Conservation (phyloP, 2,113 vertebrate genomes). For the Barbus barbus region DNA sequence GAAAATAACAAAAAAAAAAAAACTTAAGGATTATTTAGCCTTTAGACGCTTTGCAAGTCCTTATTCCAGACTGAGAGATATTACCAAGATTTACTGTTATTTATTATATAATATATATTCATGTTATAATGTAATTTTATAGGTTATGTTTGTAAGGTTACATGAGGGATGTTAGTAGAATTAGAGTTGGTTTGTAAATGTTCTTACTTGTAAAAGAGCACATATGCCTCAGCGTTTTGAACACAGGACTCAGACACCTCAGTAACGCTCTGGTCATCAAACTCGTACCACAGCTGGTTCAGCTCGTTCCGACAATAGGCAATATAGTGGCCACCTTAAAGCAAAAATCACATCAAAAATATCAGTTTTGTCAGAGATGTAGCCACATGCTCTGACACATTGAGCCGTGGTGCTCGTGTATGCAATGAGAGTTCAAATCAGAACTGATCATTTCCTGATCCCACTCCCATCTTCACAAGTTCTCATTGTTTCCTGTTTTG, state of each 20-base stretch:
- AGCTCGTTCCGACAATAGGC: conserved; percentile 94
- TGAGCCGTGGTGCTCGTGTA: neutral
- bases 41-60: neutral
- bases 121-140: neutral
- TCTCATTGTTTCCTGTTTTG: no score
- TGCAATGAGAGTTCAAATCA: neutral
- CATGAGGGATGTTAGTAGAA: neutral
- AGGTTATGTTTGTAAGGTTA: neutral
- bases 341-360: conserved; percentile 48
- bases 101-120: neutral
- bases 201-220: conserved; percentile 97
- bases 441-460: neutral
- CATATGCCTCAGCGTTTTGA: conserved; percentile 96
- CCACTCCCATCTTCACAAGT: no score
- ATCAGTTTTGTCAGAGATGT: no score
- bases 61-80: no score
- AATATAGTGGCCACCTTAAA: conserved; percentile 93
- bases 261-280: conserved; percentile 97
- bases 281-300: conserved; percentile 96
- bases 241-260: conserved; percentile 94
- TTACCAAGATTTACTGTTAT: no score
- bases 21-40: neutral
- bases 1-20: neutral
- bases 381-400: no score
- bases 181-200: neutral